Conservation (phyloP, 2,888 invertebrate species). For the Pandemis cinnamomeana region DNA sequence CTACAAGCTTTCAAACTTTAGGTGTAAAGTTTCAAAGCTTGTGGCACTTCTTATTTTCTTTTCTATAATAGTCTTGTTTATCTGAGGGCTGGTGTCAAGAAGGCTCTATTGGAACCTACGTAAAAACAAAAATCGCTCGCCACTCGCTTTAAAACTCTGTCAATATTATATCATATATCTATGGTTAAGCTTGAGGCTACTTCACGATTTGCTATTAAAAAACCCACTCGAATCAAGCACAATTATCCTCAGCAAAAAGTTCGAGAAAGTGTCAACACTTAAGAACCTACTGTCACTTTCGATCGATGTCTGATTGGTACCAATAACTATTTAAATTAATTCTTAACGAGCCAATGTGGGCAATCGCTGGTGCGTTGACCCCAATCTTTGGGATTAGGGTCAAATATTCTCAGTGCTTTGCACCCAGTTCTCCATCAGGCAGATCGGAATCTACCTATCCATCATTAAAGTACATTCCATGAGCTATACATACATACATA, state of each 20-base stretch:
- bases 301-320: slow-evolving; percentile 58
- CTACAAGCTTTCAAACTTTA: no score
- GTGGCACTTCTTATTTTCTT: no score
- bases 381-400: slow-evolving; percentile 61
- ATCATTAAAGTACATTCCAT: no score
- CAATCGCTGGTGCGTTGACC: slow-evolving; percentile 54
- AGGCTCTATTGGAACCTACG: no score
- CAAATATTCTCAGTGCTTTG: slow-evolving; percentile 53
- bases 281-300: slow-evolving; percentile 48
- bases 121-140: no score
- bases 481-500: no score
- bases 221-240: background rate
- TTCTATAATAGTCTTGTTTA: no score
- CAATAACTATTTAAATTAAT: slow-evolving; percentile 65
- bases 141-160: no score
- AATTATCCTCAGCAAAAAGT: slow-evolving; percentile 4
- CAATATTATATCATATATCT: no score
- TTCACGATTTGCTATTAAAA: background rate
- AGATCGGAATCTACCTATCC: slow-evolving; percentile 10
- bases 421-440: slow-evolving; percentile 45
- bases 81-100: no score
- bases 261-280: slow-evolving; percentile 39
- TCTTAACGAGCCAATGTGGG: slow-evolving; percentile 56
- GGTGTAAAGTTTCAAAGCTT: no score
- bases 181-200: no score